Evolutionary conservation across 1,140 invertebrate genomes (phyloP), one percentile per base, ranked within the genome.

Genomic region (Papilio polyxenes): DNA sequence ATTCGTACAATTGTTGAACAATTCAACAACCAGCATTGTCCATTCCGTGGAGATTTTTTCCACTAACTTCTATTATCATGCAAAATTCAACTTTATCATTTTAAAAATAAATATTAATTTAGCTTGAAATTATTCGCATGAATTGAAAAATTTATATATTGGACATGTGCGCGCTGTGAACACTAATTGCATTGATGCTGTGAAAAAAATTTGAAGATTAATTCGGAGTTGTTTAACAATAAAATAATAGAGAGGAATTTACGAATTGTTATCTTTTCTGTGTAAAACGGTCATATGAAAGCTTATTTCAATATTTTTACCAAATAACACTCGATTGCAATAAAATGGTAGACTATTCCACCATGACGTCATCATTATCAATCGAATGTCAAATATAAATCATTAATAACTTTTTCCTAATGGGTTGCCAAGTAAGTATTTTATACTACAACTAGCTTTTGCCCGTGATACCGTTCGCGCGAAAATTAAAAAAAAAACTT

Each of bases 1-100:
- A 92, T 92, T 90, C 90, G 88, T 83, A 89, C 89, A 90, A 91
- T 91, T 89, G 85, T 82, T 85, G 80, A 81, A 84, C 78, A 78
- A 80, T 80, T 65, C 59, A 40, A 72, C 65, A 72, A 72, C 85
- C 82, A 86, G 88, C 85, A 87, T 89, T 88, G 88, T 89, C 87
- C 87, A 85, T 89, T 89, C 82, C 82, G 65, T 78, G 83, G 84
- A 86, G 85, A 87, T 88, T 88, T 88, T 87, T 81, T 72, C 65
- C 82, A 82, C 74, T 40, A 83, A 51, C 44, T 17, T 15, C 20
- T 51, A 49, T 80, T 44, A 49, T 49, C 75, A 83, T 49, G 44
- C 72, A 48, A 85, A 83, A 82, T 78, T 48, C 53, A 74, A 82
- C 76, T 48, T 80, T 81, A 80, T 69, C n/a, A 1, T 1, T 44